Evolutionary conservation across 2,113 vertebrate genomes (phyloP).

Genomic region (Hystrix brachyura): DNA sequence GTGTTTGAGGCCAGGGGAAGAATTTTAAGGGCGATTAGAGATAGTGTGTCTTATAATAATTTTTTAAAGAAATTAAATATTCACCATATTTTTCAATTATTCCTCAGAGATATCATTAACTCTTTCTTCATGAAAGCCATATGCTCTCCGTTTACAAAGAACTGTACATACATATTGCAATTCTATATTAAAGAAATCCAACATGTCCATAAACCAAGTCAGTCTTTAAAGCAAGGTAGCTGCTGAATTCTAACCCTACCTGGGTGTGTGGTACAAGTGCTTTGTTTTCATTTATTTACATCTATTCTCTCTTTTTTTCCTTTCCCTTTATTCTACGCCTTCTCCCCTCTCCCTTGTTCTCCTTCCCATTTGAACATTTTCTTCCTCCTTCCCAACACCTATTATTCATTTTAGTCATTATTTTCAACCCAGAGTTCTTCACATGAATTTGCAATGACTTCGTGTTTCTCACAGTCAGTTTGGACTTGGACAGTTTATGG

Average conservation of each 20-base stretch:
- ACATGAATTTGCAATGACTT: not conserved
- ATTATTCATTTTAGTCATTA: too few species aligned
- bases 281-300: too few species aligned
- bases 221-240: not conserved
- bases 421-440: not conserved
- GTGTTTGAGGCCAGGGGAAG: not conserved
- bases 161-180: not conserved
- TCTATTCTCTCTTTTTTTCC: too few species aligned
- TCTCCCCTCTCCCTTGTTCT: too few species aligned
- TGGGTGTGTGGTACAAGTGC: not conserved
- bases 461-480: not conserved
- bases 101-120: not conserved
- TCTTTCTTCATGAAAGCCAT: conserved; percentile 57
- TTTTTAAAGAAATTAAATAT: not conserved
- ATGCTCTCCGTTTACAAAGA: conserved; percentile 24
- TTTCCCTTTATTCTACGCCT: too few species aligned
- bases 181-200: conserved; percentile 43
- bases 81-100: not conserved
- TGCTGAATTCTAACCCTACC: not conserved
- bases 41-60: not conserved
- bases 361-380: too few species aligned
- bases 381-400: too few species aligned
- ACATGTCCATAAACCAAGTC: not conserved
- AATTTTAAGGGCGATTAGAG: not conserved
- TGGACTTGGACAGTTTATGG: not conserved